Evolutionary conservation across 2,113 vertebrate genomes (phyloP), one percentile per base, ranked within the genome.

Genomic region (Psophia crepitans): DNA sequence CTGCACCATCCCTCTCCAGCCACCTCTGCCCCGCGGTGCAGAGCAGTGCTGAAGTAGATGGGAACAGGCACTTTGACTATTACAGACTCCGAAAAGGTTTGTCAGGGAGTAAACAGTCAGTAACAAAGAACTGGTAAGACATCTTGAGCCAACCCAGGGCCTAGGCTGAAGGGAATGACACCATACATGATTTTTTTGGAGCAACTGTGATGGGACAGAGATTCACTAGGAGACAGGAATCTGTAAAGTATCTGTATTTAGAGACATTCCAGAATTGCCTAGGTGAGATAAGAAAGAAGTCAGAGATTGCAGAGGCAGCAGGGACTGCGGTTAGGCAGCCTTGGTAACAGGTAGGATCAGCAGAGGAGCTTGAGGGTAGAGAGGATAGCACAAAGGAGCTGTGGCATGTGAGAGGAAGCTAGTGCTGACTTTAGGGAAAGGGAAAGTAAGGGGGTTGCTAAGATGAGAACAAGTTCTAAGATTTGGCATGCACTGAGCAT

Each of bases 21-120:
- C 0, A 3, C 19, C 12, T 69, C 11, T 5, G 16, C 20, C 6
- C n/a, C 12, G 0, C 21, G 2, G 27, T 26, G 21, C 57, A 71
- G 43, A 58, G 9, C 28, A 77, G 12, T 1, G 2, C 9, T 83
- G 39, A 79, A 71, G 18, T 5, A 64, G 26, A 39, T 64, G 54
- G 11, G 17, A 69, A 79, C 70, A 43, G 23, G 11, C 3, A 21
- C 20, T 23, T 86, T 92, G 43, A 68, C 30, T 49, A 14, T 41
- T 41, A 30, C 0, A 8, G 16, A 28, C 8, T 51, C 30, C 74
- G 68, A 57, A 83, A 60, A 77, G 18, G 5, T 46, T 56, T 89
- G 4, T 57, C 35, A 33, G 30, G 24, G 14, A 2, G 7, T 35
- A 60, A 43, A 27, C 26, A 56, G 19, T 14, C 56, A 54, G 14